Evolutionary conservation across 2,113 vertebrate genomes (phyloP).

Genomic region (Pavo muticus): DNA sequence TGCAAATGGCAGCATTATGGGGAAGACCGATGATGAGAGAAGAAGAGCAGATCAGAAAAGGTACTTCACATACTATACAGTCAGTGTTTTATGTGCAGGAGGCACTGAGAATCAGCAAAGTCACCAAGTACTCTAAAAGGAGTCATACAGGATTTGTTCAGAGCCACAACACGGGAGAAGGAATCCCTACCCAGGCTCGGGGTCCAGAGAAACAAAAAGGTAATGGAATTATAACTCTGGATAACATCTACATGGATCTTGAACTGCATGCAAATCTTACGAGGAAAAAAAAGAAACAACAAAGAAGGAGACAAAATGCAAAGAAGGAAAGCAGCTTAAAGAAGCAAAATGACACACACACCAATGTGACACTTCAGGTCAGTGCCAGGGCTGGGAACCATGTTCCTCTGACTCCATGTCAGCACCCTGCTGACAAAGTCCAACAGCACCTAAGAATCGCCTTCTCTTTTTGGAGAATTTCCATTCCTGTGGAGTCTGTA

Average conservation of each 20-base stretch:
- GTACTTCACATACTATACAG: neutral
- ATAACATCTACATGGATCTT: neutral
- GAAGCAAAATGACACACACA: neutral
- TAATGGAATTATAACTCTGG: neutral
- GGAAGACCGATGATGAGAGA: neutral
- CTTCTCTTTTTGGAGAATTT: neutral
- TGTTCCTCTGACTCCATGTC: neutral
- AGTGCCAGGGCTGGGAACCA: neutral
- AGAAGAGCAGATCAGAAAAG: neutral
- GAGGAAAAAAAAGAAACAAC: neutral
- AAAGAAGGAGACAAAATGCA: neutral
- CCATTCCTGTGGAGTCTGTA: neutral
- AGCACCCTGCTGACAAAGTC: neutral
- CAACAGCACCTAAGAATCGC: neutral
- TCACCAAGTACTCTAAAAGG: neutral
- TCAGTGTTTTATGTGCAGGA: neutral
- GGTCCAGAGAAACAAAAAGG: neutral
- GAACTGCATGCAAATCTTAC: neutral
- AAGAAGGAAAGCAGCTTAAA: neutral
- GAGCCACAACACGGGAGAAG: neutral
- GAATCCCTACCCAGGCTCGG: neutral
- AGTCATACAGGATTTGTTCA: neutral
- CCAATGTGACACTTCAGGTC: fast-evolving
- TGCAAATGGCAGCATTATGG: neutral
- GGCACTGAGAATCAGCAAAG: neutral